Evolutionary conservation across 92 coral and sea anemone species (phyloP), one percentile per base, ranked within the genome.

Genomic region (Paragorgia papillata): DNA sequence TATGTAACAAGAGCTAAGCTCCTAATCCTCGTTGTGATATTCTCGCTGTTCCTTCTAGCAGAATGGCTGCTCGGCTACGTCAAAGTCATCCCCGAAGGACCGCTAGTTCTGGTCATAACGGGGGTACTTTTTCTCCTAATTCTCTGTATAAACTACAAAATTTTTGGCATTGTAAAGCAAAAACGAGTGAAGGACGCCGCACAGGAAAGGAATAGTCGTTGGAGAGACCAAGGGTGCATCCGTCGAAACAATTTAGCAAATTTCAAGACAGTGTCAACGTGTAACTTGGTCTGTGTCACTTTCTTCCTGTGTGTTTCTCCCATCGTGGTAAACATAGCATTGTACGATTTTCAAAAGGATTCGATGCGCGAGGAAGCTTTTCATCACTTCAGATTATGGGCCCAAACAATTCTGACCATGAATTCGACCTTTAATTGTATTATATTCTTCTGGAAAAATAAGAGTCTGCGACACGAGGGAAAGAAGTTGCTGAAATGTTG

Each of bases 381-480:
- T 27, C 6, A 62, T 19, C 31, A 18, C n/a, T 15, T 33, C 7
- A 6, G 34, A 43, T 31, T 62, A 25, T 62, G 68, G 68, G 48
- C 39, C 14, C 7, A 24, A 31, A 62, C 68, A 8, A 3, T 62
- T 22, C 19, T 62, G 24, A 34, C 68, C 39, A 62, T 62, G 68
- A 62, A 62, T 31, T 62, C 68, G 7, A 31, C 43, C 19, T 62
- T 62, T 13, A 62, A 62, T 43, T 27, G 24, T 8, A 9, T 62
- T 39, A 21, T 62, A 1, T 62, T 62, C 24, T 62, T 62, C 68
- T 62, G 68, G 68, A 62, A 62, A 43, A 62, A 62, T 43, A 25
- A 12, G 40, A 62, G 20, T 1, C 31, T 62, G 48, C 68, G 43
- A 27, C 27, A 27, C 9, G 68, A 31, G 48, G 68, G 68, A 34